Base-by-base conservation (phyloP, 1,140 invertebrate species). In the Kradibia gibbosae region DNA sequence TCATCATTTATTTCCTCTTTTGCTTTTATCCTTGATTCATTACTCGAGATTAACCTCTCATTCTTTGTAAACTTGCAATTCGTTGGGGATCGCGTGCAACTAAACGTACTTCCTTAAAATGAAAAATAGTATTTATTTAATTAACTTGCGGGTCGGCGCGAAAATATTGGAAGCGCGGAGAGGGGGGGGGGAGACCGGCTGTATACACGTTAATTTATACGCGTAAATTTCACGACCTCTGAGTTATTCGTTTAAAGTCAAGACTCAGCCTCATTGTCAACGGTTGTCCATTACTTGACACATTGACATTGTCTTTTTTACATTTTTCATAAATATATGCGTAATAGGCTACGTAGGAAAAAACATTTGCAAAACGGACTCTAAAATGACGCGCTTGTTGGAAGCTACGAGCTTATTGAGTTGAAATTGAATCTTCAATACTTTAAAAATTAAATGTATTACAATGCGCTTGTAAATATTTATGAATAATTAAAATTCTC, bases 151-250 rank as follows among this genome's bases (percentile, higher is more conserved):
- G n/a, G n/a, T n/a, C n/a, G n/a, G n/a, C n/a, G n/a, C n/a, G n/a
- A n/a, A n/a, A n/a, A n/a, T n/a, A n/a, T n/a, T n/a, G n/a, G n/a
- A n/a, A n/a, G n/a, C n/a, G 31, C 39, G 36, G 10, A 15, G 7
- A n/a, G 10, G 11, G 20, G 10, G 17, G 5, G 62, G 10, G 36
- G 62, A 39, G 34, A 74, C 20, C 34, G 48, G 39, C 65, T 77
- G 53, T 34, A 53, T 48, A 36, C 48, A 28, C 34, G n/a, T 53
- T 79, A 79, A 79, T 79, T 79, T 79, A 79, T 71, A 79, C 50
- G 60, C 67, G 77, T 79, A 79, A 71, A 79, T 79, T 79, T 72
- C 3, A 22, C 67, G 67, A 48, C 67, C 36, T 79, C 7, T 39
- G 67, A 45, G 70, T 7, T 4, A 20, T 20, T 36, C 57, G 10